Evolutionary conservation across 30 jellyfish, hydroid and myxozoan species (phyloP).

Genomic region (Sanderia malayensis): DNA sequence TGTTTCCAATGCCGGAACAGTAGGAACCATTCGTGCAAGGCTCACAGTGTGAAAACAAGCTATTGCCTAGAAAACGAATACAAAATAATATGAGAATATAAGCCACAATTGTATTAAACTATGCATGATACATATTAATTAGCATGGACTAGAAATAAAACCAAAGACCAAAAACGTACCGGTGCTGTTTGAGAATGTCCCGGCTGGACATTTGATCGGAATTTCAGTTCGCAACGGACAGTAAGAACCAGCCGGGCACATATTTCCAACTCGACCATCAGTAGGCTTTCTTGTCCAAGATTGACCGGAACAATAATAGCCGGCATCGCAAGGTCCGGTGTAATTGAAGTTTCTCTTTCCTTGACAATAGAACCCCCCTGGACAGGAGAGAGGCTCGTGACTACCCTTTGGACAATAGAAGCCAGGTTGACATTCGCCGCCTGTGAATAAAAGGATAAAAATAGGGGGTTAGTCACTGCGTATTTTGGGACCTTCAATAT

Average conservation of each 20-base stretch:
- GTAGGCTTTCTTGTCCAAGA: conserved; percentile 80
- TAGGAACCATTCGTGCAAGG: conserved; percentile 74
- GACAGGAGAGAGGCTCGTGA: conserved; percentile 78
- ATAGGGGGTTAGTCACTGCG: background rate
- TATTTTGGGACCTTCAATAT: too few relatives aligned
- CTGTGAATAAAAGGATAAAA: conserved; percentile 21
- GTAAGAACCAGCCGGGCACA: conserved; percentile 87
- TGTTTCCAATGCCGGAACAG: conserved; percentile 79
- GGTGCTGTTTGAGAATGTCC: conserved; percentile 77
- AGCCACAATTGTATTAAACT: too few relatives aligned
- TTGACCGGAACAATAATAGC: conserved; percentile 74
- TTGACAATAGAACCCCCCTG: conserved; percentile 82
- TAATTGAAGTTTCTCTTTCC: conserved; percentile 69
- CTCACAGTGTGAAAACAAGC: conserved; percentile 52
- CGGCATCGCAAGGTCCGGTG: conserved; percentile 88
- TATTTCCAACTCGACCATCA: conserved; percentile 71
- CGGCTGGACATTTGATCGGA: conserved; percentile 85
- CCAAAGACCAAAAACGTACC: too few relatives aligned
- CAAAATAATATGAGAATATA: too few relatives aligned
- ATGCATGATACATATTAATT: too few relatives aligned
- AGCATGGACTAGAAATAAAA: too few relatives aligned
- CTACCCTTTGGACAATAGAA: conserved; percentile 89
- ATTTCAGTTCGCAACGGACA: conserved; percentile 67
- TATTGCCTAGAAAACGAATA: conserved; percentile 57
- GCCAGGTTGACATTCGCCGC: conserved; percentile 98